phyloP scores from a whole-genome alignment of 2,888 invertebrate genomes.

The Drosophila mercatorum region DNA sequence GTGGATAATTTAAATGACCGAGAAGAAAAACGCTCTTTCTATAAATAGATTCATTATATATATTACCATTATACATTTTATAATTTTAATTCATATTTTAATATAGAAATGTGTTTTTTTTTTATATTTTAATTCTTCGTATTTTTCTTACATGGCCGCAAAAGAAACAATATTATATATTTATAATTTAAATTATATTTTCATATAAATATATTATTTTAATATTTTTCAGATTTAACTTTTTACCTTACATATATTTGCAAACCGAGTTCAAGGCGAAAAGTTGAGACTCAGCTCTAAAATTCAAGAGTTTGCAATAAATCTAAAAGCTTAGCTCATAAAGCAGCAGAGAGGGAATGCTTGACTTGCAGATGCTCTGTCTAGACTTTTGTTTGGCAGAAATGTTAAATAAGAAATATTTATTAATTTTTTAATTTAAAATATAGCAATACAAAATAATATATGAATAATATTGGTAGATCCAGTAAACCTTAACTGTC shows the following conservation, averaged over 20 bases:
- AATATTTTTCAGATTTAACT: neutral
- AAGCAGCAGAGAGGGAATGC: neutral
- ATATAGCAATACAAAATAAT: neutral
- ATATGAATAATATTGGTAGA: neutral
- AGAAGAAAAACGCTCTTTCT: too few relatives aligned
- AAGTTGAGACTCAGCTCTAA: neutral
- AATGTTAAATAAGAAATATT: neutral
- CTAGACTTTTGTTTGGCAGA: too few relatives aligned
- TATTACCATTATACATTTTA: too few relatives aligned
- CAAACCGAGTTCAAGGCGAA: neutral
- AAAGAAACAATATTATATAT: too few relatives aligned
- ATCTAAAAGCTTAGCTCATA: neutral
- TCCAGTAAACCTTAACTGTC: fast-evolving
- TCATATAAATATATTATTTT: neutral
- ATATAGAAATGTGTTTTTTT: too few relatives aligned
- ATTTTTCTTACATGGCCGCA: too few relatives aligned
- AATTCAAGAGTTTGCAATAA: neutral
- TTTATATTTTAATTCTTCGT: too few relatives aligned
- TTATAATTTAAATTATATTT: too few relatives aligned
- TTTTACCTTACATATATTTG: neutral
- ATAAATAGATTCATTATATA: too few relatives aligned
- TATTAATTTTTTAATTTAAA: neutral
- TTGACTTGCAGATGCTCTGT: neutral
- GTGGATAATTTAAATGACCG: too few relatives aligned
- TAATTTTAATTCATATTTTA: neutral